phyloP scores from a whole-genome alignment of 1,140 invertebrate genomes.

The Anoplophora glabripennis region DNA sequence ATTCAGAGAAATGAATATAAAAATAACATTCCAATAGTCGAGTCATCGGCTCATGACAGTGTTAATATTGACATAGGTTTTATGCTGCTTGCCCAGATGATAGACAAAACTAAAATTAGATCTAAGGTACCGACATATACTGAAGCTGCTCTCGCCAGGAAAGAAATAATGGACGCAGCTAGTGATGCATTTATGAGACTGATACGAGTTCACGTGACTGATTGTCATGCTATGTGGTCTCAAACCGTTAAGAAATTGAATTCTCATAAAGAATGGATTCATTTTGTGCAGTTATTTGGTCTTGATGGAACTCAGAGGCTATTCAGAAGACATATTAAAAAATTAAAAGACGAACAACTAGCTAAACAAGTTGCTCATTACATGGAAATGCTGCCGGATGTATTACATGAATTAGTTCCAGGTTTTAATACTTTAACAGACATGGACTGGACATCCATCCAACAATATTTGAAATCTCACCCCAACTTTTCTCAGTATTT shows the following conservation, averaged over 20 bases:
- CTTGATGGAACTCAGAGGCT: slow-evolving; percentile 78
- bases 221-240: slow-evolving; percentile 84
- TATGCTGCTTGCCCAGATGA: slow-evolving; percentile 86
- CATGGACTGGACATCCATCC: slow-evolving; percentile 84
- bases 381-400: slow-evolving; percentile 75
- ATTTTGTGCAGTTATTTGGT: slow-evolving; percentile 86
- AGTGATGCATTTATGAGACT: slow-evolving; percentile 84
- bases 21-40: slow-evolving; percentile 81
- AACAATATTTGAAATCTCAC: slow-evolving; percentile 79
- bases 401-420: slow-evolving; percentile 79
- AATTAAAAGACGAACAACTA: slow-evolving; percentile 82
- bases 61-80: slow-evolving; percentile 96
- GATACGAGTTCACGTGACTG: slow-evolving; percentile 77
- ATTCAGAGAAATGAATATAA: slow-evolving; percentile 91
- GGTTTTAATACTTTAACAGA: slow-evolving; percentile 71
- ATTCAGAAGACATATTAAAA: slow-evolving; percentile 79
- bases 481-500: slow-evolving; percentile 89
- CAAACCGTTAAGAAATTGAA: slow-evolving; percentile 82
- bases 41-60: slow-evolving; percentile 95
- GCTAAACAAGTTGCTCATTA: slow-evolving; percentile 77
- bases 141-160: slow-evolving; percentile 81
- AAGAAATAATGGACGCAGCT: slow-evolving; percentile 84
- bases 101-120: slow-evolving; percentile 69
- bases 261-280: slow-evolving; percentile 84
- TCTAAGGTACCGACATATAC: slow-evolving; percentile 73